Evolutionary conservation across 2,888 invertebrate species (phyloP).

Genomic region (Drosophila merina): DNA sequence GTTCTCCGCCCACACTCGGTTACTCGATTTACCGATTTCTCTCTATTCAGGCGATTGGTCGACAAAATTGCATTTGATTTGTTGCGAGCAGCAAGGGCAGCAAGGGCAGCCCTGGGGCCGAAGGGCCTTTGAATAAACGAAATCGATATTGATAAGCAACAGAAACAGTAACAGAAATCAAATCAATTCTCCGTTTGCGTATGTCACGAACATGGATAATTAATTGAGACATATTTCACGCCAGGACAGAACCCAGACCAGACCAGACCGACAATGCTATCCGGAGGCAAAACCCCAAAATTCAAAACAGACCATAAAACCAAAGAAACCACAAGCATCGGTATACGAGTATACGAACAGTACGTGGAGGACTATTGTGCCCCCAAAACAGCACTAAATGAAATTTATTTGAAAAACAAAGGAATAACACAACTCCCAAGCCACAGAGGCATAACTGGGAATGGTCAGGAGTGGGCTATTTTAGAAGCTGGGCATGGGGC

Average conservation of each 20-base stretch:
- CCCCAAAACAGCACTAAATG: conserved; percentile 46
- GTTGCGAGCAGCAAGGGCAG: conserved; percentile 12
- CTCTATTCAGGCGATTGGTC: conserved; percentile 34
- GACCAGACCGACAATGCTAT: not conserved
- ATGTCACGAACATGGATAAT: conserved; percentile 56
- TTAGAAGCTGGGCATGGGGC: conserved; percentile 45
- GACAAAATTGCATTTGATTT: conserved; percentile 52
- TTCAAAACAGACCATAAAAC: conserved; percentile 17
- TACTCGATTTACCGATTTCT: conserved; percentile 23
- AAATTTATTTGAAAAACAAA: conserved; percentile 59
- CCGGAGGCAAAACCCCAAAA: not conserved
- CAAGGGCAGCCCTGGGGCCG: not conserved
- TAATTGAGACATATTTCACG: conserved; percentile 71
- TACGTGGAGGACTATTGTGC: conserved; percentile 27
- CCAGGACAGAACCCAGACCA: conserved; percentile 2
- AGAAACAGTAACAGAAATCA: conserved; percentile 45
- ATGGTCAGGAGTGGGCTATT: conserved; percentile 33
- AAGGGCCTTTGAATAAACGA: conserved; percentile 45
- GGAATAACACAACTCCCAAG: conserved; percentile 28
- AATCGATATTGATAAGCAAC: conserved; percentile 49
- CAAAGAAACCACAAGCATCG: conserved; percentile 15
- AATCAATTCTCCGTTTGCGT: conserved; percentile 47
- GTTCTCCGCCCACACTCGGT: conserved; percentile 24
- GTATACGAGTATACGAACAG: not conserved
- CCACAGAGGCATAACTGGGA: conserved; percentile 51